Conservation (phyloP, 2,888 invertebrate genomes). For the Tipula confusa region DNA sequence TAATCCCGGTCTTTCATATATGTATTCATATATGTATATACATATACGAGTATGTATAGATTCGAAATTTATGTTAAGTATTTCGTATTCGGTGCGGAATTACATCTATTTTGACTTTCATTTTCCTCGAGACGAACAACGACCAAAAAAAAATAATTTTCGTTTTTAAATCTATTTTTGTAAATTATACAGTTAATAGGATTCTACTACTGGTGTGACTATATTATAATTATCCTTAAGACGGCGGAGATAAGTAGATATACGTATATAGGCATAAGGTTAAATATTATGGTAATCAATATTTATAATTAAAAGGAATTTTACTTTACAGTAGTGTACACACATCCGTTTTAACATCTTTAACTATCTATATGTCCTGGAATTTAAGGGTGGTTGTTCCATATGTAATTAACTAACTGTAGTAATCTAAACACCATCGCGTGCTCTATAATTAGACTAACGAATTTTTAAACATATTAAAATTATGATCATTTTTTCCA, state of each 20-base stretch:
- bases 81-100: background rate
- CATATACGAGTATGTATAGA: too few relatives aligned
- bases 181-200: slow-evolving; percentile 25
- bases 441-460: too few relatives aligned
- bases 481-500: too few relatives aligned
- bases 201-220: background rate
- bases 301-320: background rate
- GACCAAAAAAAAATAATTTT: background rate
- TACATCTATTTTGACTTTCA: slow-evolving; percentile 1
- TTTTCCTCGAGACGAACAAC: background rate
- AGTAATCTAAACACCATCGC: too few relatives aligned
- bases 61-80: background rate
- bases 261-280: background rate
- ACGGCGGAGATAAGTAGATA: background rate
- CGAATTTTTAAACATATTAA: too few relatives aligned
- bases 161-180: background rate
- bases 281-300: slow-evolving; percentile 20
- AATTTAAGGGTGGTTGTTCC: too few relatives aligned
- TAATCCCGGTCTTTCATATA: background rate
- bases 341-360: too few relatives aligned
- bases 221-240: background rate
- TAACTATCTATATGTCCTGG: too few relatives aligned
- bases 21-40: background rate
- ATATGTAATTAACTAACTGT: too few relatives aligned
- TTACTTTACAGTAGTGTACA: too few relatives aligned